Percentiles rank a stretch among this genome's conserved stretches.
Evolutionary conservation across 2,113 vertebrate species (phyloP).

Genomic region (Terrapene triunguis): DNA sequence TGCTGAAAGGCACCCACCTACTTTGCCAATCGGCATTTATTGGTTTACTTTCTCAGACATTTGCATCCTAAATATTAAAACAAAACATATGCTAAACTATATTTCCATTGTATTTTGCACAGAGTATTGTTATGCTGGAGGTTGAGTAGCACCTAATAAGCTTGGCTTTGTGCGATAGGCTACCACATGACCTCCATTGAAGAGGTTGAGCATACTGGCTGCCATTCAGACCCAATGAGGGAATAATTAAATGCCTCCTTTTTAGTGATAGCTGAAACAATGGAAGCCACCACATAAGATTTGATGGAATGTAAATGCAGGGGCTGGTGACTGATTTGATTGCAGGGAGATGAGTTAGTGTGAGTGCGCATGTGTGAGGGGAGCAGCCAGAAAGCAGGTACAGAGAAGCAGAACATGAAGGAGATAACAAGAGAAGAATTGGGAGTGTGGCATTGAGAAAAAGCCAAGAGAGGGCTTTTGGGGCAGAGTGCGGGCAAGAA

Average conservation of each 20-base stretch:
- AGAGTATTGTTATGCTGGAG: background rate
- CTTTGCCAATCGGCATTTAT: background rate
- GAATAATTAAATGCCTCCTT: background rate
- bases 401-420: background rate
- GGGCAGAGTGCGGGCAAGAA: background rate
- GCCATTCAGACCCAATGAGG: background rate
- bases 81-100: background rate
- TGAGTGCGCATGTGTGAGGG: too few species aligned
- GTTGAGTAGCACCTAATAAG: background rate
- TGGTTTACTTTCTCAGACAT: background rate
- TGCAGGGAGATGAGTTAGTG: background rate
- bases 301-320: background rate
- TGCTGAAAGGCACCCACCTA: background rate
- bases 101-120: background rate
- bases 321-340: background rate
- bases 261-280: background rate
- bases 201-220: background rate
- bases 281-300: background rate
- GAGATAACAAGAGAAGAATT: background rate
- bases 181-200: background rate
- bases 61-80: background rate
- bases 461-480: background rate
- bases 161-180: background rate
- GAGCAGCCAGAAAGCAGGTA: background rate
- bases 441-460: background rate